Evolutionary conservation across 1,140 invertebrate genomes (phyloP).

Genomic region (Bicyclus anynana): DNA sequence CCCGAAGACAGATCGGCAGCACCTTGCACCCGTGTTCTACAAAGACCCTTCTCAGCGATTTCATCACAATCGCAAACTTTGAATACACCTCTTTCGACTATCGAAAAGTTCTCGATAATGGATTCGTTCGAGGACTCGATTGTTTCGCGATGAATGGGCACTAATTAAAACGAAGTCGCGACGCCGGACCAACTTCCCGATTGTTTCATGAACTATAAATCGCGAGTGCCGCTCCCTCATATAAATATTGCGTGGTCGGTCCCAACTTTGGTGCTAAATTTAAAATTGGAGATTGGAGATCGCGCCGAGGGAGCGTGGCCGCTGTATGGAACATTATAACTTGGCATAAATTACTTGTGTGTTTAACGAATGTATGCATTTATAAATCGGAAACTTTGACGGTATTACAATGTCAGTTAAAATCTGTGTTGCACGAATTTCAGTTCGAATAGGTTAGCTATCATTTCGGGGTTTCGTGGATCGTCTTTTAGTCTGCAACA

Average conservation of each 20-base stretch:
- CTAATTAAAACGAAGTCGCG: constrained; percentile 75
- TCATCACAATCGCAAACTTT: constrained; percentile 56
- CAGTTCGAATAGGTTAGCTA: neutral
- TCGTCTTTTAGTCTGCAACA: neutral
- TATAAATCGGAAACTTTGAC: neutral
- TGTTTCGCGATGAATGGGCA: constrained; percentile 72
- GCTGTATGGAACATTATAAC: constrained; percentile 7
- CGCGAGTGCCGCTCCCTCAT: constrained; percentile 53
- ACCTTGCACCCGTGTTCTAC: constrained; percentile 30
- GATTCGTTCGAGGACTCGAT: constrained; percentile 69
- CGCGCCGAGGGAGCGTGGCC: constrained; percentile 12
- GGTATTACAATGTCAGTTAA: neutral
- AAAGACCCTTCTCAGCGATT: constrained; percentile 39
- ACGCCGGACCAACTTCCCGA: constrained; percentile 64
- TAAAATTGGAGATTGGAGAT: constrained; percentile 57
- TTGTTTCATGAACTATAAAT: constrained; percentile 71
- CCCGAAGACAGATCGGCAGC: constrained; percentile 31
- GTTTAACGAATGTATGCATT: neutral
- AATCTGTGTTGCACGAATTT: neutral
- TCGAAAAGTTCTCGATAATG: constrained; percentile 73
- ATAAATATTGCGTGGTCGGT: constrained; percentile 60
- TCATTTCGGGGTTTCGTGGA: neutral
- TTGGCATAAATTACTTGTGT: neutral
- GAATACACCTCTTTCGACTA: constrained; percentile 68
- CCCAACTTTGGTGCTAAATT: constrained; percentile 65